Evolutionary conservation across 2,888 invertebrate genomes (phyloP).

Genomic region (Ephialtes manifestator): DNA sequence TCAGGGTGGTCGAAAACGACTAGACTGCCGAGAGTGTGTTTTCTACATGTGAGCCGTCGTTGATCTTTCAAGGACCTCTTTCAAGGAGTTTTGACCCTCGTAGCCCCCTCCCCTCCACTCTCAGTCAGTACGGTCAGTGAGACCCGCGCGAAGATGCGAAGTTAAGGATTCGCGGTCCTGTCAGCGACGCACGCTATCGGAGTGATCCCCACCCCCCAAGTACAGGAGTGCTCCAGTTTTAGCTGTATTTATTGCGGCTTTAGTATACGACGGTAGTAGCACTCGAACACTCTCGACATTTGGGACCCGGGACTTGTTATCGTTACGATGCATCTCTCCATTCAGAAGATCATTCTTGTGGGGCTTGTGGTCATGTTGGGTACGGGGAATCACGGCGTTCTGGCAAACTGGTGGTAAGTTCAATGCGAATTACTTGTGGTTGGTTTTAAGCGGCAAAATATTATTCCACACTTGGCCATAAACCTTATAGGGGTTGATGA

Average conservation of each 20-base stretch:
- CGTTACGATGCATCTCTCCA: slow-evolving; percentile 73
- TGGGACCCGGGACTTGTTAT: slow-evolving; percentile 41
- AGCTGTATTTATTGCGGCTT: slow-evolving; percentile 12
- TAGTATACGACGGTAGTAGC: slow-evolving; percentile 26
- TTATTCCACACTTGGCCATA: neutral
- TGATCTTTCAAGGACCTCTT: slow-evolving; percentile 23
- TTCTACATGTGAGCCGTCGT: slow-evolving; percentile 37
- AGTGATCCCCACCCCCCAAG: slow-evolving; percentile 14
- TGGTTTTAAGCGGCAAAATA: neutral
- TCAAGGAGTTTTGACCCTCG: slow-evolving; percentile 11
- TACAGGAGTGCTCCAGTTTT: slow-evolving; percentile 47
- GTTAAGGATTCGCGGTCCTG: slow-evolving; percentile 54
- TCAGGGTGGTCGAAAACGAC: slow-evolving; percentile 55
- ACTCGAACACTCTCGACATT: slow-evolving; percentile 31
- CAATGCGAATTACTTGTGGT: slow-evolving; percentile 17
- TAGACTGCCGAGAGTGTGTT: slow-evolving; percentile 25
- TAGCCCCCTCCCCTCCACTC: neutral
- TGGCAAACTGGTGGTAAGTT: slow-evolving; percentile 85
- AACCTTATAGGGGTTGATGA: neutral
- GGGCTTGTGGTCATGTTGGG: slow-evolving; percentile 76
- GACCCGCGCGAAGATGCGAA: slow-evolving; percentile 61
- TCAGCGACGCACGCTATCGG: slow-evolving; percentile 22
- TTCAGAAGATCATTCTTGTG: slow-evolving; percentile 70
- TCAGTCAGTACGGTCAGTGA: neutral
- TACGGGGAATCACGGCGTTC: slow-evolving; percentile 80